Conservation (phyloP, 2,797 vertebrate genomes). For the Myotis pilosus region DNA sequence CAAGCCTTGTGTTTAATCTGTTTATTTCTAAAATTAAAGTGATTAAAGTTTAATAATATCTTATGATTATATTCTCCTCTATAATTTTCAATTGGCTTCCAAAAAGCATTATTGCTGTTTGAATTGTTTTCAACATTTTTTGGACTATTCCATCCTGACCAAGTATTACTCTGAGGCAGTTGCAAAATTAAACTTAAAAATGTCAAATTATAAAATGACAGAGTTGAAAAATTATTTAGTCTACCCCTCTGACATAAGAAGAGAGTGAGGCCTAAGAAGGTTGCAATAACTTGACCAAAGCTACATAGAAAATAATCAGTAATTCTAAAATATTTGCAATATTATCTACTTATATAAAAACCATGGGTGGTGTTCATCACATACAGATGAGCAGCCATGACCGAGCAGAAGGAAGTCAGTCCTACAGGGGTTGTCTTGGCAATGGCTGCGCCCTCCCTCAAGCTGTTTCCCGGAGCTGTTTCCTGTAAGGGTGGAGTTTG, state of each 20-base stretch:
- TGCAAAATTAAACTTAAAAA: background rate
- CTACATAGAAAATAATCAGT: background rate
- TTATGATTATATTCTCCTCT: background rate
- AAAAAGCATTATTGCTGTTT: slow-evolving; percentile 14
- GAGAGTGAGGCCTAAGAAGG: background rate
- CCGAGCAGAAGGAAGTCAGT: too few species aligned
- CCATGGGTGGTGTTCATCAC: too few species aligned
- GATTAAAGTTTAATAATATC: background rate
- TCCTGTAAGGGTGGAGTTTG: too few species aligned
- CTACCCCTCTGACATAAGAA: background rate
- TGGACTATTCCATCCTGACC: background rate
- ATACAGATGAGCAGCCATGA: too few species aligned
- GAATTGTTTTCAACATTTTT: background rate
- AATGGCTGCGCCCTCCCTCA: too few species aligned
- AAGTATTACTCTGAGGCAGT: background rate
- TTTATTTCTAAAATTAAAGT: slow-evolving; percentile 36
- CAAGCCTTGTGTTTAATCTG: background rate
- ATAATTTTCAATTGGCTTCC: background rate
- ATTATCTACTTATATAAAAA: background rate
- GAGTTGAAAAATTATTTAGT: background rate
- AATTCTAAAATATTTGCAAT: background rate
- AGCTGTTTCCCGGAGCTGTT: too few species aligned
- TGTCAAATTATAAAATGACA: background rate
- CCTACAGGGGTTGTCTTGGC: too few species aligned
- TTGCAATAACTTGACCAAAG: background rate